These are phyloP conservation scores for Drosophila busckii DNA, from an alignment of 1,140 invertebrate species.

Conservation along the genomic window DNA sequence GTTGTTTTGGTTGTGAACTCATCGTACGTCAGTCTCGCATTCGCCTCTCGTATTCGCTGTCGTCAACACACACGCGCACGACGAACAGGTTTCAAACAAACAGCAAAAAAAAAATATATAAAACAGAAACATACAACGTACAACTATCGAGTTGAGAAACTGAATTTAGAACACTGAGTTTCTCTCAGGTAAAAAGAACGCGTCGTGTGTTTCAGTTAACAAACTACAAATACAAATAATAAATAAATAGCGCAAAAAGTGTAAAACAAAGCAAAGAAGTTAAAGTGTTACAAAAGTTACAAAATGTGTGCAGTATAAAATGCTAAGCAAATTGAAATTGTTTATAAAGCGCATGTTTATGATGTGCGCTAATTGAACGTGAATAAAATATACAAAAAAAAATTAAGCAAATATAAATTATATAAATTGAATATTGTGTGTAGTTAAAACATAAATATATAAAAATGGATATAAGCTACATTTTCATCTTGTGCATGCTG, in stretches of 20 bases:
- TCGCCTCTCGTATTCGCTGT: constrained; percentile 45
- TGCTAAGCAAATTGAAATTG: constrained; percentile 47
- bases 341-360: constrained; percentile 53
- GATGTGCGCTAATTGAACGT: constrained; percentile 77
- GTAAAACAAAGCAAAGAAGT: constrained; percentile 2
- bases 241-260: not conserved
- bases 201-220: constrained; percentile 73
- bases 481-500: constrained; percentile 62
- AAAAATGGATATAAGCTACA: constrained; percentile 74
- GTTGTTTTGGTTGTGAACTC: constrained; percentile 32
- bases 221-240: constrained; percentile 7
- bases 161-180: constrained; percentile 39
- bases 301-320: constrained; percentile 13
- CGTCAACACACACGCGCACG: constrained; percentile 50
- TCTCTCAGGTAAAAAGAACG: constrained; percentile 65
- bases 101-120: constrained; percentile 31
- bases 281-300: constrained; percentile 8
- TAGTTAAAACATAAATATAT: constrained; percentile 15
- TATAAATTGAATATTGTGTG: constrained; percentile 24
- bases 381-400: constrained; percentile 35
- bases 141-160: constrained; percentile 35
- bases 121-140: no score
- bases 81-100: constrained; percentile 8
- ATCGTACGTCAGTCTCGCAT: constrained; percentile 36
- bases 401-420: constrained; percentile 12